Percentiles rank a stretch among this genome's conserved stretches.
Conservation (phyloP, 2,888 invertebrate genomes). For the Halictus quadricinctus region DNA sequence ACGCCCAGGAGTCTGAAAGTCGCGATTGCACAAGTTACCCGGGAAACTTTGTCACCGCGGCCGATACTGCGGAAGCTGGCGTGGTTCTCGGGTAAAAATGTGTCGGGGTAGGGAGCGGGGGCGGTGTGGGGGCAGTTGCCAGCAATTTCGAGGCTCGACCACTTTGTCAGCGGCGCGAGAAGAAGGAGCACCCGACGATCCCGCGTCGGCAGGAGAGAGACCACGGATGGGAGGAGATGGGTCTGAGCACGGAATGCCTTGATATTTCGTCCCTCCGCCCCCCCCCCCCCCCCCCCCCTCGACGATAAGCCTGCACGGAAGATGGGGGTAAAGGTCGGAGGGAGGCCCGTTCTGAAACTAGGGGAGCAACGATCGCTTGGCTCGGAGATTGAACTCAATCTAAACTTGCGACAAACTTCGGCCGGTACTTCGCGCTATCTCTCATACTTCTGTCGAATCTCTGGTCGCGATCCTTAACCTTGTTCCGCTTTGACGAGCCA, state of each 20-base stretch:
- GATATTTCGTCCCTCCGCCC: slow-evolving; percentile 60
- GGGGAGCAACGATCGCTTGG: slow-evolving; percentile 37
- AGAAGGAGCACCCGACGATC: neutral
- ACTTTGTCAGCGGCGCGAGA: slow-evolving; percentile 53
- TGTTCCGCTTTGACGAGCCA: slow-evolving; percentile 47
- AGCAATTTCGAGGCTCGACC: slow-evolving; percentile 50
- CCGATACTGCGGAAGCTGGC: slow-evolving; percentile 21
- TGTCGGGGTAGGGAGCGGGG: neutral
- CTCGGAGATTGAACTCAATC: slow-evolving; percentile 75
- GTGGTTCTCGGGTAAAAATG: slow-evolving; percentile 34
- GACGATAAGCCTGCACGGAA: slow-evolving; percentile 67
- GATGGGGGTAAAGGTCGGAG: slow-evolving; percentile 31
- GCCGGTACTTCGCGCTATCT: slow-evolving; percentile 65
- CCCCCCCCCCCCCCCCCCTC: no score
- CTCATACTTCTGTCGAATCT: slow-evolving; percentile 72
- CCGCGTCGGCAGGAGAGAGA: neutral
- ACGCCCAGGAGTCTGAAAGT: neutral
- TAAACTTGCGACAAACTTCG: slow-evolving; percentile 76
- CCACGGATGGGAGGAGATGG: slow-evolving; percentile 23
- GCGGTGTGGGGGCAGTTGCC: slow-evolving; percentile 3
- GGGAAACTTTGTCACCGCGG: slow-evolving; percentile 36
- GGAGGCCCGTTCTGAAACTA: slow-evolving; percentile 34
- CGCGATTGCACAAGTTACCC: slow-evolving; percentile 49
- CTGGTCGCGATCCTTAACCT: slow-evolving; percentile 63
- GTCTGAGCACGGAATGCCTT: slow-evolving; percentile 54